Percentiles rank a stretch among this genome's conserved stretches.
Conservation (phyloP, 2,797 vertebrate genomes). For the Chiloscyllium punctatum region DNA sequence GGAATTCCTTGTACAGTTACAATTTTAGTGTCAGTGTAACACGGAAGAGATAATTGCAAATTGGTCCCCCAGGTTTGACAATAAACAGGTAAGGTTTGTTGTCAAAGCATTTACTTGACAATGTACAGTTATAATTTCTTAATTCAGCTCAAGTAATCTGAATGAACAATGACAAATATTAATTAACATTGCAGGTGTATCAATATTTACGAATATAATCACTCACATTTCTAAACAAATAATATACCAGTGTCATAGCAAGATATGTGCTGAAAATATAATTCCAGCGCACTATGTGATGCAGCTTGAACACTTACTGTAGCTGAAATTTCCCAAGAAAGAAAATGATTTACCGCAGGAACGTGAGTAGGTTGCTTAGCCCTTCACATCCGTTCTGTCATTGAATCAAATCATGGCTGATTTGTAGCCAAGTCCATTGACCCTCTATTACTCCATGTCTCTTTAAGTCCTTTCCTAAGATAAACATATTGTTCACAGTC, state of each 20-base stretch:
- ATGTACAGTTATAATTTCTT: neutral
- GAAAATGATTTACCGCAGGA: neutral
- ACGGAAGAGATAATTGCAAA: neutral
- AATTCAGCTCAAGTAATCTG: neutral
- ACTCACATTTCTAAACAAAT: neutral
- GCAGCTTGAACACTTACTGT: too few relatives aligned
- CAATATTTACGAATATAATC: slow-evolving; percentile 3
- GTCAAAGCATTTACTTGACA: neutral
- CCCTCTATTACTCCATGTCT: neutral
- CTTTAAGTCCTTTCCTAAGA: neutral
- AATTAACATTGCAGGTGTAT: neutral
- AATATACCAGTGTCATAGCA: neutral
- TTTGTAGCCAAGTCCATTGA: neutral
- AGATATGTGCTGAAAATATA: neutral
- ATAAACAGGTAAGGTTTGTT: neutral
- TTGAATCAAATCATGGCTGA: neutral
- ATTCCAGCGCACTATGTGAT: neutral
- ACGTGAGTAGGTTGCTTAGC: neutral
- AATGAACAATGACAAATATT: neutral
- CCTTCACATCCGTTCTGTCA: neutral
- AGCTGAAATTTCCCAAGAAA: neutral
- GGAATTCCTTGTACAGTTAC: neutral
- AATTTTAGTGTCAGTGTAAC: neutral
- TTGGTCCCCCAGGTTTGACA: neutral
- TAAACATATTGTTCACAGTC: neutral